Percentiles rank a stretch among this genome's conserved stretches.
Conservation (phyloP, 2,797 vertebrate species). For the Gallinago solitaria region DNA sequence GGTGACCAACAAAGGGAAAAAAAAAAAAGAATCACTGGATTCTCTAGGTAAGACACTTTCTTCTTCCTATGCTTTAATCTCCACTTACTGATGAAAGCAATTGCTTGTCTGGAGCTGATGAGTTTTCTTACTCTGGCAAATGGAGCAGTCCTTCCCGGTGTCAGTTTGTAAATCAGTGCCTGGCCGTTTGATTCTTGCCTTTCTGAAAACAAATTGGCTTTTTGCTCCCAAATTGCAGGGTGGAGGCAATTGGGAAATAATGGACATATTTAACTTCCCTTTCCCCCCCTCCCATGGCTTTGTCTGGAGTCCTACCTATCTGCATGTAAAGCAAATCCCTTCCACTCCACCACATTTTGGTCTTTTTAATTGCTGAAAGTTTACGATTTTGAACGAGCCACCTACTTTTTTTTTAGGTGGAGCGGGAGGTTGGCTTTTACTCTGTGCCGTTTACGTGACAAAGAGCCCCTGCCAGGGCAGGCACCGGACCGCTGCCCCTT, state of each 20-base stretch:
- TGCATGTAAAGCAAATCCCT: background rate
- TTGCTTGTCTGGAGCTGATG: constrained; percentile 20
- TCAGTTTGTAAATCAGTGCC: constrained; percentile 22
- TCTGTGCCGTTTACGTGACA: background rate
- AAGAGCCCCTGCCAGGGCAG: background rate
- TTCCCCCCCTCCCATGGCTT: background rate
- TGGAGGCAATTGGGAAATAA: background rate
- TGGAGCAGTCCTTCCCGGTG: background rate
- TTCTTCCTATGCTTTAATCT: constrained; percentile 58
- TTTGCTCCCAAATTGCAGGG: constrained; percentile 34
- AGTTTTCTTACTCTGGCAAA: constrained; percentile 20
- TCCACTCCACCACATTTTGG: background rate
- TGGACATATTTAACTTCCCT: background rate
- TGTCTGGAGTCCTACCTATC: background rate
- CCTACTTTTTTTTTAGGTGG: background rate
- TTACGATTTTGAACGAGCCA: background rate
- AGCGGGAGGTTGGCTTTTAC: background rate
- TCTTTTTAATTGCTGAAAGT: constrained; percentile 37
- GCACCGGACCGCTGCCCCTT: background rate
- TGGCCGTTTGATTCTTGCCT: constrained; percentile 16
- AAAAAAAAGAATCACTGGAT: constrained; percentile 27
- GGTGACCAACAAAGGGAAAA: constrained; percentile 40
- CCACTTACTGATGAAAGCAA: constrained; percentile 38
- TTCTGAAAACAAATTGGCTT: constrained; percentile 23
- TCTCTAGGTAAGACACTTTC: constrained; percentile 61